A percentile compares a stretch with the other conserved stretches of the same genome.
These are phyloP conservation scores for Monoplex corrugatus DNA, from an alignment of 2,888 invertebrate species.

Conservation along the genomic window DNA sequence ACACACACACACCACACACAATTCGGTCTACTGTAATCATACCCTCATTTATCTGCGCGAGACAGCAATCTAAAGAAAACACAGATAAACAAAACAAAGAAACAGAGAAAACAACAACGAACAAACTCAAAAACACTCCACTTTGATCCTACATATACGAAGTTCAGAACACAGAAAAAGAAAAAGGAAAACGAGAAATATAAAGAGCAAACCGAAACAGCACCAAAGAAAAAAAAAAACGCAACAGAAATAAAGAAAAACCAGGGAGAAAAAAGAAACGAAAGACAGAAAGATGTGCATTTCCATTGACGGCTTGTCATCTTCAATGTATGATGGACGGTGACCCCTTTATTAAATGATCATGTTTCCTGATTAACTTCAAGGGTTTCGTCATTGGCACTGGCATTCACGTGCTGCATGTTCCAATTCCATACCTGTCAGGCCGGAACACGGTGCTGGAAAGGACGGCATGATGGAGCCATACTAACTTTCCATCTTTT, in stretches of 20 bases:
- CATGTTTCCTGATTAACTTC: neutral
- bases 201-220: neutral
- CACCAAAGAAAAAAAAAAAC: neutral
- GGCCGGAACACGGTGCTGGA: neutral
- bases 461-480: no score
- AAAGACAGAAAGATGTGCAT: neutral
- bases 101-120: neutral
- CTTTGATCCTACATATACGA: neutral
- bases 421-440: constrained; percentile 17
- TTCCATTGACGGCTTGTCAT: neutral
- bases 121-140: neutral
- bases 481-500: no score
- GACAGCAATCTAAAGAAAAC: no score
- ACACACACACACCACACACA: no score
- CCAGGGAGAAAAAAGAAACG: no score
- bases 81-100: neutral
- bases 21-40: no score
- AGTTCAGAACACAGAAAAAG: neutral
- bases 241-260: no score
- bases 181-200: neutral
- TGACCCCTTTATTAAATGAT: constrained; percentile 14
- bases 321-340: neutral
- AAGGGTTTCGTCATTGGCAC: neutral
- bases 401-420: no score
- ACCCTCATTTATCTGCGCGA: no score